Percentiles rank a stretch among this genome's conserved stretches.
These are phyloP conservation scores for Antitype chi DNA, from an alignment of 2,888 invertebrate species.

Conservation along the genomic window DNA sequence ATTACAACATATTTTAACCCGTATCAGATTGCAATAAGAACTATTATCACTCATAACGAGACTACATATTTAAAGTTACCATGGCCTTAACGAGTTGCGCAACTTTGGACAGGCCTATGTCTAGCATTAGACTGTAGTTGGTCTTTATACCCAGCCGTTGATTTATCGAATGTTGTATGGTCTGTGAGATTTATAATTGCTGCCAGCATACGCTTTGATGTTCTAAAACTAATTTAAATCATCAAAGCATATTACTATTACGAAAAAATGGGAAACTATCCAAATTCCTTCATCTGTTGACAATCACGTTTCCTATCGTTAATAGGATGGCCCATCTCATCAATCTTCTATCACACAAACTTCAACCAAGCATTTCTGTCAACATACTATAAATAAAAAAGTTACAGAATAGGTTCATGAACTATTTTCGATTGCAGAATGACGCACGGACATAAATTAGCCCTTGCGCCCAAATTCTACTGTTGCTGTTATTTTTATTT, in stretches of 20 bases:
- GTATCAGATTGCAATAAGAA: no score
- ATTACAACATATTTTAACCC: no score
- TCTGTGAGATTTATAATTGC: conserved; percentile 23
- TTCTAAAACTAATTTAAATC: conserved; percentile 14
- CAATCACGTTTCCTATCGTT: conserved; percentile 45
- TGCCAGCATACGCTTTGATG: conserved; percentile 36
- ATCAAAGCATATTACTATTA: conserved; percentile 52
- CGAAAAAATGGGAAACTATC: conserved; percentile 37
- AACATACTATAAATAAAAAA: conserved; percentile 50
- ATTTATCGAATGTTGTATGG: neutral
- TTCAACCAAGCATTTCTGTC: conserved; percentile 38
- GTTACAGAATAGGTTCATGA: conserved; percentile 20
- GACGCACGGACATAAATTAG: conserved; percentile 62
- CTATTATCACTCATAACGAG: no score
- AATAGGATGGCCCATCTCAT: conserved; percentile 56
- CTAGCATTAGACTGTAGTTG: neutral
- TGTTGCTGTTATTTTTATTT: conserved; percentile 33
- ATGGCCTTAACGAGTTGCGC: conserved; percentile 1
- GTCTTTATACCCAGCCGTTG: neutral
- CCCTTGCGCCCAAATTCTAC: conserved; percentile 53
- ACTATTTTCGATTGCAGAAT: conserved; percentile 59
- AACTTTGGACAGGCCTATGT: neutral
- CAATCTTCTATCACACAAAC: conserved; percentile 39
- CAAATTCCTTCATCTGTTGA: conserved; percentile 49
- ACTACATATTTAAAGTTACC: no score